Evolutionary conservation across 1,140 invertebrate species (phyloP), one percentile per base, ranked within the genome.

Genomic region (Tribolium castaneum): DNA sequence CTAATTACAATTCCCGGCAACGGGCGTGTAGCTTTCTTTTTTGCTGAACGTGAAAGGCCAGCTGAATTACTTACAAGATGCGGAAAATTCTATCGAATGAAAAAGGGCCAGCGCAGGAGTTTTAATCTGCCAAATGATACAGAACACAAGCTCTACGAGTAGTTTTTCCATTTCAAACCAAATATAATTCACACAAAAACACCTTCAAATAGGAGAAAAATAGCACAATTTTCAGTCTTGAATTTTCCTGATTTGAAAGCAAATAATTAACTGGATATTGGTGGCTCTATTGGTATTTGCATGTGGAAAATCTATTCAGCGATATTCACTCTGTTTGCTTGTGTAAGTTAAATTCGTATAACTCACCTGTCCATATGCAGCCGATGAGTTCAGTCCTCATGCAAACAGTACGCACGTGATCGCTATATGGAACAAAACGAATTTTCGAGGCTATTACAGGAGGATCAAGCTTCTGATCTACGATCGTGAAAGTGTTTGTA

Each of bases 371-470:
- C 90, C 92, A 94, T 54, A 88, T 88, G 82, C 95, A 96, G 10
- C 95, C 95, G 80, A 94, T 93, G 6, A 96, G 80, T 87, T 97
- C 96, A 9, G 96, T 93, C 62, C 96, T 86, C 91, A 97, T 93
- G 88, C 96, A 97, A 49, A 96, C 93, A 0, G 95, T 97, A 34
- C 95, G 88, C 2, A 92, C 90, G 83, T 96, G 94, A 49, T 94
- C 91, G 82, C 94, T 95, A 88, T 94, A 95, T 6, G 95, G 95
- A 51, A 96, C 88, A 84, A 97, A 92, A 14, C 95, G 91, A 19
- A 97, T 89, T 85, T 92, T 92, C 56, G 90, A 92, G 3, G 94
- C 94, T 87, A 95, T 93, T 70, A 95, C 90, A 19, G 95, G 93
- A 19, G 93, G 93, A 75, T 94, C 91, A 80, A 97, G 87, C 59